Percentiles rank a stretch among this genome's conserved stretches.
Evolutionary conservation across 2,113 vertebrate genomes (phyloP).

Genomic region (Gnathonemus longibarbis): DNA sequence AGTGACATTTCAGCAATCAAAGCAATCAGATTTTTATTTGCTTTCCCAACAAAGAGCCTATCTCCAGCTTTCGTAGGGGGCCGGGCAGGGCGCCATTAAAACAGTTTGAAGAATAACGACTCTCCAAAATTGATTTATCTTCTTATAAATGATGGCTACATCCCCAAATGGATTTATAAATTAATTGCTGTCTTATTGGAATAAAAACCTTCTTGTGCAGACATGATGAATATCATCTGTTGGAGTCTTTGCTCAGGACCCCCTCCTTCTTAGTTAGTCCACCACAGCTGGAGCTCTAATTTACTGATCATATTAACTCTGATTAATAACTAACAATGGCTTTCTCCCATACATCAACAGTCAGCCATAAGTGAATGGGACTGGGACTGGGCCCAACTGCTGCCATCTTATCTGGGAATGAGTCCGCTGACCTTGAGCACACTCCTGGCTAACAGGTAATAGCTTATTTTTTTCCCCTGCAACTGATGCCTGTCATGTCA

Average conservation of each 20-base stretch:
- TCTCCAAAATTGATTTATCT: constrained; percentile 82
- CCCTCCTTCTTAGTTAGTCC: constrained; percentile 77
- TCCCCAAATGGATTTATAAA: constrained; percentile 90
- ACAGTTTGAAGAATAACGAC: constrained; percentile 71
- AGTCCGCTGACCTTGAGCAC: constrained; percentile 79
- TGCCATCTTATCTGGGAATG: constrained; percentile 71
- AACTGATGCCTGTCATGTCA: constrained; percentile 15
- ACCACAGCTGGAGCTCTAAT: constrained; percentile 84
- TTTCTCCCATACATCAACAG: constrained; percentile 86
- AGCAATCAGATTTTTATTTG: constrained; percentile 62
- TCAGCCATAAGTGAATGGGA: constrained; percentile 70
- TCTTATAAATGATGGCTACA: constrained; percentile 87
- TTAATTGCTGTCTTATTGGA: constrained; percentile 87
- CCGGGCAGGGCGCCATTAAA: constrained; percentile 60
- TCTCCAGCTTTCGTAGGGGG: constrained; percentile 42
- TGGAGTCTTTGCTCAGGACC: constrained; percentile 65
- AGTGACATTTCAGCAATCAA: constrained; percentile 67
- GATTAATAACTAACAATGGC: constrained; percentile 90
- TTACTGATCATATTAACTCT: constrained; percentile 86
- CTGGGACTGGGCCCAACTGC: constrained; percentile 83
- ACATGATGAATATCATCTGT: constrained; percentile 81
- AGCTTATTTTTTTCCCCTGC: constrained; percentile 16
- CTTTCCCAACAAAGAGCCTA: constrained; percentile 48
- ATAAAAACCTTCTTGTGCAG: constrained; percentile 81
- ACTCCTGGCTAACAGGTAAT: constrained; percentile 87